These are phyloP conservation scores for Pluvialis apricaria DNA, from an alignment of 2,113 vertebrate genomes.

Conservation along the genomic window DNA sequence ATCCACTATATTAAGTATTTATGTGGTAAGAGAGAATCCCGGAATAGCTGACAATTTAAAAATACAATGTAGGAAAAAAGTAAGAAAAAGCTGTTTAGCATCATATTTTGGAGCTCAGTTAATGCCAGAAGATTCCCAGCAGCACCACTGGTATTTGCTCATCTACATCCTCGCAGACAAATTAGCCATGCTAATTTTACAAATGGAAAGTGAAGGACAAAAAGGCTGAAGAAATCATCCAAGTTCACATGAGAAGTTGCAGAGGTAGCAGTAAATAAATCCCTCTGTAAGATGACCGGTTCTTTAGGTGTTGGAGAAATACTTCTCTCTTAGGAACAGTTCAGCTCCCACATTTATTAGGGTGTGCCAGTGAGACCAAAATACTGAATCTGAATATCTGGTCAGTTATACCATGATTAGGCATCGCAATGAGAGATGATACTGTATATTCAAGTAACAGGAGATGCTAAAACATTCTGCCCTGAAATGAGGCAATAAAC, in stretches of 20 bases:
- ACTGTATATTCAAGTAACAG: not conserved
- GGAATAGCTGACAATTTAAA: not conserved
- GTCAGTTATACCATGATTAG: not conserved
- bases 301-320: not conserved
- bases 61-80: not conserved
- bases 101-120: not conserved
- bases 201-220: not conserved
- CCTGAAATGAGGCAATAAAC: not conserved
- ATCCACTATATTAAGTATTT: not conserved
- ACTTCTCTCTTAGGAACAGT: not conserved
- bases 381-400: not conserved
- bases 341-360: not conserved
- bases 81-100: not conserved
- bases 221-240: not conserved
- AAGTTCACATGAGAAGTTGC: not conserved
- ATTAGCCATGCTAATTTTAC: not conserved
- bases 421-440: not conserved
- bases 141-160: not conserved
- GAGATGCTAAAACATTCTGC: not conserved
- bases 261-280: not conserved
- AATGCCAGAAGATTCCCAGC: not conserved
- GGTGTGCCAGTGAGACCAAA: not conserved
- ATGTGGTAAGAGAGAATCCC: not conserved
- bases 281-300: not conserved
- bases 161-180: not conserved